A percentile compares a stretch with the other conserved stretches of the same genome.
These are phyloP conservation scores for Baccha elongata DNA, from an alignment of 2,888 invertebrate species.

Conservation along the genomic window DNA sequence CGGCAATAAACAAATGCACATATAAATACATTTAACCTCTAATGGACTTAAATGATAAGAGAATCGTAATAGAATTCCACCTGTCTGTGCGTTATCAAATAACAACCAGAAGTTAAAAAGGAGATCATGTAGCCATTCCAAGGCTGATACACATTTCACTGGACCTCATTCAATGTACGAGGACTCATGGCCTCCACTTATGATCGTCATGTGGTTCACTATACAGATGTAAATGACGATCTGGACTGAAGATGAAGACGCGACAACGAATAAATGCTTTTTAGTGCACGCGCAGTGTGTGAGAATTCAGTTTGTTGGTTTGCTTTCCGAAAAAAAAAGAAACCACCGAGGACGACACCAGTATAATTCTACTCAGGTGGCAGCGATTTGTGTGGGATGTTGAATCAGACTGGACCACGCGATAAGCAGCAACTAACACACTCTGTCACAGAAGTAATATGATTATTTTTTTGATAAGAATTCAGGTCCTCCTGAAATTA, in stretches of 20 bases:
- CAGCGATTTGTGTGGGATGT: conserved; percentile 67
- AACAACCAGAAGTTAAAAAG: conserved; percentile 76
- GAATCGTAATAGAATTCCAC: conserved; percentile 74
- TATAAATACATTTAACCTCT: conserved; percentile 76
- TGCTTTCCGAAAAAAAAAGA: not conserved
- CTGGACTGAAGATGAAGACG: conserved; percentile 63
- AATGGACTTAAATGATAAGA: conserved; percentile 76
- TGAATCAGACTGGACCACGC: conserved; percentile 24
- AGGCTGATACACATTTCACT: conserved; percentile 50
- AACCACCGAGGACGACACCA: conserved; percentile 28
- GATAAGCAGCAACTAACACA: conserved; percentile 46
- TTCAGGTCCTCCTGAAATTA: too few species aligned
- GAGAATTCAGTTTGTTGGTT: conserved; percentile 15
- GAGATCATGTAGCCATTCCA: conserved; percentile 74
- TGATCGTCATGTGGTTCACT: conserved; percentile 60
- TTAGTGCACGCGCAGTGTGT: conserved; percentile 3
- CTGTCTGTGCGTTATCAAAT: conserved; percentile 75
- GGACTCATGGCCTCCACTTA: conserved; percentile 19
- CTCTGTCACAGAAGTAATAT: conserved; percentile 38
- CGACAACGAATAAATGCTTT: conserved; percentile 39
- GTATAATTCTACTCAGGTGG: conserved; percentile 51
- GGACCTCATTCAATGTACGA: conserved; percentile 17
- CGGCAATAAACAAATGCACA: conserved; percentile 71
- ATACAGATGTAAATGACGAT: conserved; percentile 71
- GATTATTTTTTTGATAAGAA: not conserved